A percentile compares a stretch with the other conserved stretches of the same genome.
These are phyloP conservation scores for Hyperoodon ampullatus DNA, from an alignment of 2,113 vertebrate genomes.

Conservation along the genomic window DNA sequence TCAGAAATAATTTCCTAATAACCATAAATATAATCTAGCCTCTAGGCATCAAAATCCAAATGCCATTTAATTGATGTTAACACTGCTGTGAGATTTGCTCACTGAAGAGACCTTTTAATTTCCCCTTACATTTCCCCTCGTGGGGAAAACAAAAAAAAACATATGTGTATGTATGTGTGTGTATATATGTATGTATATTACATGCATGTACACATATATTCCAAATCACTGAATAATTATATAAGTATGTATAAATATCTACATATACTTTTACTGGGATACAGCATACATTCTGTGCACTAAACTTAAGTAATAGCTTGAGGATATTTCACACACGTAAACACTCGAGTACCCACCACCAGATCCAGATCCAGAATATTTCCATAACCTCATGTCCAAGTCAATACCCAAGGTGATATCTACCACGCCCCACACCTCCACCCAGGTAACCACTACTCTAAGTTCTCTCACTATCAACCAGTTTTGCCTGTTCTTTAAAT, in stretches of 20 bases:
- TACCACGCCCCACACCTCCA: background rate
- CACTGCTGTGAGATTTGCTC: background rate
- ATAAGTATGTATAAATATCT: background rate
- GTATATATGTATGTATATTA: too few relatives aligned
- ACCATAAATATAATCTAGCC: background rate
- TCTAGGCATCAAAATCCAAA: background rate
- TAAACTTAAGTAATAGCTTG: background rate
- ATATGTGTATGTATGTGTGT: accelerated
- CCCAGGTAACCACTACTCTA: background rate
- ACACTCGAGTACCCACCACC: background rate
- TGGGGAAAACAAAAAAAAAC: background rate
- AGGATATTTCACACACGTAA: background rate
- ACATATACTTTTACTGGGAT: background rate
- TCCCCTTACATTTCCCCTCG: background rate
- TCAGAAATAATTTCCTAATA: conserved; percentile 41
- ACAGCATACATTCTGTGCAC: background rate
- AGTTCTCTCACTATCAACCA: background rate
- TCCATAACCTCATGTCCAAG: background rate
- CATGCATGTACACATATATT: background rate
- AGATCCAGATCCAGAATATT: background rate
- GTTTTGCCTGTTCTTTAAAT: background rate
- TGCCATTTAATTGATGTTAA: background rate
- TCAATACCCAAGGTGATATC: background rate
- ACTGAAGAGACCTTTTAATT: background rate
- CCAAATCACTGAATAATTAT: background rate